Evolutionary conservation across 2,797 vertebrate genomes (phyloP), one percentile per base, ranked within the genome.

Genomic region (Pitangus sulphuratus): DNA sequence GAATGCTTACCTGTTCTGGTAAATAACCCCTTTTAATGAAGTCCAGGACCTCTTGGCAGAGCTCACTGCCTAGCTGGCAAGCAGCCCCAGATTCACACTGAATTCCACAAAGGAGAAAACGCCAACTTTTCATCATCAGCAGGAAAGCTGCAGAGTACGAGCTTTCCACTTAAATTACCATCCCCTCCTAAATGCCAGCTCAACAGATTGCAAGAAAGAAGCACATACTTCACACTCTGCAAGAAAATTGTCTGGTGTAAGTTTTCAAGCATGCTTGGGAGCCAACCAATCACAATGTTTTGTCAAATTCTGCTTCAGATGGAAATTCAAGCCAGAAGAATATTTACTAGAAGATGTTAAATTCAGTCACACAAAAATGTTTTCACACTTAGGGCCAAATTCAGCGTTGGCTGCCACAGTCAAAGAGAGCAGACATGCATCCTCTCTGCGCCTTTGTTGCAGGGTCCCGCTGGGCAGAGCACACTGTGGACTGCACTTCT

Each of bases 331-430:
- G 87, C 80, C 93, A 93, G 89, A 84, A 88, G 94, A 95, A 86
- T 94, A 96, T 96, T 93, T 94, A 96, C 93, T 95, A 96, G 93
- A 94, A 96, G 85, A 96, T 68, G 94, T 95, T 97, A 97, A 96
- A 93, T 95, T 96, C 95, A 96, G 95, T 79, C 80, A 90, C 71
- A 90, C 93, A 17, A 76, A 97, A 88, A 94, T 95, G 80, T 95
- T 96, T 95, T 96, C 65, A 53, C 80, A 89, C 70, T 88, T 51
- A 56, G 80, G 89, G 87, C 95, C 94, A 96, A 94, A 93, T 74
- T 90, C 87, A 90, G 80, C 51, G 44, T 91, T 91, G 91, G 87
- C 91, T 0, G 8, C 65, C 61, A 48, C 50, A 84, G 74, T 82
- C 74, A 88, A 17, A 70, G 87, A 74, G 74, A 90, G 35, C 80